Conservation (phyloP, 2,888 invertebrate species). For the Plebejus argus region DNA sequence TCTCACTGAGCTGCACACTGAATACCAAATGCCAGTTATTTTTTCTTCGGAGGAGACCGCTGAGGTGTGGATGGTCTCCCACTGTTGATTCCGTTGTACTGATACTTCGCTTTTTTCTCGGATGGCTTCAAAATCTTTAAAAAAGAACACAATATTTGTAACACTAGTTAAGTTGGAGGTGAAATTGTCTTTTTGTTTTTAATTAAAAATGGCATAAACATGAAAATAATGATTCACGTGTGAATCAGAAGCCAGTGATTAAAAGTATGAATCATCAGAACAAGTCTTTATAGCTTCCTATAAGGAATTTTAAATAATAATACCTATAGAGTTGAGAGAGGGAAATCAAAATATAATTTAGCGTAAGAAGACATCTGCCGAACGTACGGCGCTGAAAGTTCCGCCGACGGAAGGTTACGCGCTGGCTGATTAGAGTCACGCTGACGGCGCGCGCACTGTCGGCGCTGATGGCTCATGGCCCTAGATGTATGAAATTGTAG, state of each 20-base stretch:
- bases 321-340: too few species aligned
- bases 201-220: neutral
- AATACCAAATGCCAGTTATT: slow-evolving; percentile 82
- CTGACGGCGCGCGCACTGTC: too few species aligned
- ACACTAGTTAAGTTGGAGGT: neutral
- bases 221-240: neutral
- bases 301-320: neutral
- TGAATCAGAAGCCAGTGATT: neutral
- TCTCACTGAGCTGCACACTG: slow-evolving; percentile 79
- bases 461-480: too few species aligned
- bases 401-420: too few species aligned
- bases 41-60: slow-evolving; percentile 86
- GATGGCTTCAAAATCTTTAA: slow-evolving; percentile 98
- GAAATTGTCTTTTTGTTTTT: neutral
- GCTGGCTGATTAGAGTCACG: too few species aligned
- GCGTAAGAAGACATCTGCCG: too few species aligned
- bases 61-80: slow-evolving; percentile 93
- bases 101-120: slow-evolving; percentile 99
- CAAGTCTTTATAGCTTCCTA: neutral
- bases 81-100: slow-evolving; percentile 94
- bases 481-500: too few species aligned
- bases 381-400: too few species aligned
- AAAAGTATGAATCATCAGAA: neutral
- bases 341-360: too few species aligned
- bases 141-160: slow-evolving; percentile 36